Percentiles rank a stretch among this genome's conserved stretches.
phyloP scores from a whole-genome alignment of 2,113 vertebrate species.

The Hipposideros armiger region DNA sequence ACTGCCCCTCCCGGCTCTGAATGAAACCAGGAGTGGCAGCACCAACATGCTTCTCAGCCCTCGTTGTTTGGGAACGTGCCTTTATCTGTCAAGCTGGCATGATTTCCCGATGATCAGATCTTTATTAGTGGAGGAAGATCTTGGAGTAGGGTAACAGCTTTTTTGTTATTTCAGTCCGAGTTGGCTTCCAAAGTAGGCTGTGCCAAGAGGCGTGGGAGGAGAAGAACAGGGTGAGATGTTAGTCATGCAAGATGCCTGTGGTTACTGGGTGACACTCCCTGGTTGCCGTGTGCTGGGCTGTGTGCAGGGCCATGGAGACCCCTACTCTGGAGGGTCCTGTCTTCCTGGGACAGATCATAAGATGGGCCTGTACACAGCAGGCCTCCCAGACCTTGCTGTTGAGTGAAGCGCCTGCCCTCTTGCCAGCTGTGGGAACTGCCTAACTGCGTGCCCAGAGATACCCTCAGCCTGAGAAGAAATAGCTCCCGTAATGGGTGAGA shows the following conservation, averaged over 20 bases:
- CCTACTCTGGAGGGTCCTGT: neutral
- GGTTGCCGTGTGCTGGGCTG: neutral
- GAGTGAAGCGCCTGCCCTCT: neutral
- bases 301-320: neutral
- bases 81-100: neutral
- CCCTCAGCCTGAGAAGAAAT: neutral
- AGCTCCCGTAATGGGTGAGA: neutral
- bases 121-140: constrained; percentile 23
- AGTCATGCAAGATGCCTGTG: constrained; percentile 31
- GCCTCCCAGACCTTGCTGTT: neutral
- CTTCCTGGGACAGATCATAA: neutral
- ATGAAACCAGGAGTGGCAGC: neutral
- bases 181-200: constrained; percentile 56
- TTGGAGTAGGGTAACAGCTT: neutral
- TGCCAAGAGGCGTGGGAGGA: constrained; percentile 65
- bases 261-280: neutral
- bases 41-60: neutral
- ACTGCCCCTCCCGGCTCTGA: neutral
- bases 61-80: neutral
- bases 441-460: neutral
- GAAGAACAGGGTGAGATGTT: constrained; percentile 53
- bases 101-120: neutral
- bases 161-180: constrained; percentile 54
- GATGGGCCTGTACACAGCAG: neutral
- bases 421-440: neutral